Evolutionary conservation across 2,888 invertebrate species (phyloP).

Genomic region (Pinctada fucata): DNA sequence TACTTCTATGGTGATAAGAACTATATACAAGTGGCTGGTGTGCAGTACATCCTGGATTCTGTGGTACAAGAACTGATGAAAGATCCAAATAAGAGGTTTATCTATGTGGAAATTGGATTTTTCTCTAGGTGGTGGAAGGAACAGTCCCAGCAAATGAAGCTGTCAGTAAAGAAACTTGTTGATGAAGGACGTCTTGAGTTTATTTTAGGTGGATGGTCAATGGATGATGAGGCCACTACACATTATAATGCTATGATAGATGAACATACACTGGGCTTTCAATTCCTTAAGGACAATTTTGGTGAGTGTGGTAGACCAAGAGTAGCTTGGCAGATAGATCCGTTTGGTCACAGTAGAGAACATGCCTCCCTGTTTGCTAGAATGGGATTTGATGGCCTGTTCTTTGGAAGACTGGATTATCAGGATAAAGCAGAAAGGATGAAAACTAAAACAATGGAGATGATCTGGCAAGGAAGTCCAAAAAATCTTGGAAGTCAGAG

Average conservation of each 20-base stretch:
- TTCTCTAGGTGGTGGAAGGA: slow-evolving; percentile 91
- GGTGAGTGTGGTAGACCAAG: slow-evolving; percentile 85
- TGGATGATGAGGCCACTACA: slow-evolving; percentile 80
- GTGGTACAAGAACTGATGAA: slow-evolving; percentile 82
- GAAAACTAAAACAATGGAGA: slow-evolving; percentile 85
- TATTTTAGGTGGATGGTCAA: slow-evolving; percentile 79
- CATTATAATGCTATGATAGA: slow-evolving; percentile 80
- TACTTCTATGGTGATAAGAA: slow-evolving; percentile 84
- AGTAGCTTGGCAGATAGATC: slow-evolving; percentile 91
- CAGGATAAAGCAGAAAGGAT: slow-evolving; percentile 84
- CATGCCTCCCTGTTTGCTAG: slow-evolving; percentile 83
- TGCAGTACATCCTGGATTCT: slow-evolving; percentile 93
- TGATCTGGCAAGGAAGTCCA: slow-evolving; percentile 89
- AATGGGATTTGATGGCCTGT: slow-evolving; percentile 92
- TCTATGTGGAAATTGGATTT: slow-evolving; percentile 92
- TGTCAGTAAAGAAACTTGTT: background rate
- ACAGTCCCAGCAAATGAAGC: slow-evolving; percentile 76
- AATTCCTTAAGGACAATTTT: slow-evolving; percentile 72
- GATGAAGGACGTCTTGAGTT: slow-evolving; percentile 76
- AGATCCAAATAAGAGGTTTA: slow-evolving; percentile 85
- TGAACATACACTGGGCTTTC: slow-evolving; percentile 80
- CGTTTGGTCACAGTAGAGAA: slow-evolving; percentile 91
- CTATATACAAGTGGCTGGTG: slow-evolving; percentile 79
- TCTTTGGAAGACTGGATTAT: slow-evolving; percentile 91
- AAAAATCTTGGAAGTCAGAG: slow-evolving; percentile 73